Evolutionary conservation across 2,888 invertebrate genomes (phyloP), one percentile per base, ranked within the genome.

Genomic region (Drosophila macrospina): DNA sequence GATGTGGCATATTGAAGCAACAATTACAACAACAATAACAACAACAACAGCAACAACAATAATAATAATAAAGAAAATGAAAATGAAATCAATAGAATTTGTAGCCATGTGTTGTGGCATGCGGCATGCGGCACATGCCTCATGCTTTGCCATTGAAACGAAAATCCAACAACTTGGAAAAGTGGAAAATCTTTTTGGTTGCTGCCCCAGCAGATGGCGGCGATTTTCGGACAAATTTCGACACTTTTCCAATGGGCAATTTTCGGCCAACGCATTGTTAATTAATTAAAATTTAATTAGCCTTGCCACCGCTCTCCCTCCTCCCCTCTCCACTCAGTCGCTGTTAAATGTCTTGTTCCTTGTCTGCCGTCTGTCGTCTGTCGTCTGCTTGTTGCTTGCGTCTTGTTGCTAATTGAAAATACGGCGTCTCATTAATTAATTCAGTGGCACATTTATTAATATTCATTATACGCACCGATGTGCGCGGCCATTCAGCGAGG

Each of bases 251-350:
- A 54, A 48, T 66, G 72, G 71, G 30, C 51, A 26, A 44, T 37
- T 70, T 75, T 30, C 26, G 67, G 16, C 47, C 59, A 52, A 51
- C 67, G 62, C 74, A 72, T 82, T 77, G 86, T 87, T 83, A 85
- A 87, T 83, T 83, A 83, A 83, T 83, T 85, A 85, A 83, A 87
- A 57, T 87, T 83, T 82, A 87, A 87, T 83, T 82, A 77, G 80
- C 42, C 71, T 34, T 61, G 62, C n/a, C 30, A 7, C 34, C 20
- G 32, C 36, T 5, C 28, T 28, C 28, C 5, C 28, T 28, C 34
- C n/a, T 16, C 20, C 11, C 10, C 28, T 10, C 13, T 11, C 26
- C 26, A 5, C 26, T 26, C 55, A 37, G 76, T 70, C 28, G 68
- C 55, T 74, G 85, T 76, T 57, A 67, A 73, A 48, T 69, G 78